Evolutionary conservation across 1,140 invertebrate genomes (phyloP).

Genomic region (Mactra quadrangularis): DNA sequence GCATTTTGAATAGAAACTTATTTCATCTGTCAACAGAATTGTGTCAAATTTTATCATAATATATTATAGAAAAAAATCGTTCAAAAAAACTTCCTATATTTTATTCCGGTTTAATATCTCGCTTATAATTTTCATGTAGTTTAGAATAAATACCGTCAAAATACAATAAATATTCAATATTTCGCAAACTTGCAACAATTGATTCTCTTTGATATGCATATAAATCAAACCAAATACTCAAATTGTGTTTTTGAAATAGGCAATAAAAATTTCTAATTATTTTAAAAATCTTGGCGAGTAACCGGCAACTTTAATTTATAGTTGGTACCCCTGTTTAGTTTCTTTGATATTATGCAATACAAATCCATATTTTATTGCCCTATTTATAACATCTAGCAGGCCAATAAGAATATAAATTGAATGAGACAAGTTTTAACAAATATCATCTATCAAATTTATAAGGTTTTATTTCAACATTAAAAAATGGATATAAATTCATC

Average conservation of each 20-base stretch:
- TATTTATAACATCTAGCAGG: slow-evolving; percentile 45
- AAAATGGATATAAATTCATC: slow-evolving; percentile 48
- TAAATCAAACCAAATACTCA: slow-evolving; percentile 40
- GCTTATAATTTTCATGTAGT: too few relatives aligned
- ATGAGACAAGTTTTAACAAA: slow-evolving; percentile 54
- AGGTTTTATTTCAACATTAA: slow-evolving; percentile 48
- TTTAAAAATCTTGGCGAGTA: slow-evolving; percentile 47
- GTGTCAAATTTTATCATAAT: too few relatives aligned
- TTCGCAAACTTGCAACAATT: slow-evolving; percentile 9
- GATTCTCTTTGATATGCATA: slow-evolving; percentile 42
- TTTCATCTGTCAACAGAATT: too few relatives aligned
- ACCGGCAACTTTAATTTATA: slow-evolving; percentile 49
- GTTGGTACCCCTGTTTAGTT: slow-evolving; percentile 15
- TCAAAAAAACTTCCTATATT: too few relatives aligned
- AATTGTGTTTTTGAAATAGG: slow-evolving; percentile 40
- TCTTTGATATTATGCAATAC: slow-evolving; percentile 53
- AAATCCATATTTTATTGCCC: slow-evolving; percentile 56
- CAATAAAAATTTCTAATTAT: slow-evolving; percentile 60
- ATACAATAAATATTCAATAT: too few relatives aligned
- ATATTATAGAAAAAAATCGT: too few relatives aligned
- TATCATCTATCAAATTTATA: slow-evolving; percentile 58
- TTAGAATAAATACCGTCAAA: too few relatives aligned
- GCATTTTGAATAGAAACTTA: too few relatives aligned
- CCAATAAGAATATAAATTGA: slow-evolving; percentile 54
- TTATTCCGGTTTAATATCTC: too few relatives aligned